A percentile compares a stretch with the other conserved stretches of the same genome.
These are phyloP conservation scores for Orchestes rusci DNA, from an alignment of 2,888 invertebrate species.

Conservation along the genomic window DNA sequence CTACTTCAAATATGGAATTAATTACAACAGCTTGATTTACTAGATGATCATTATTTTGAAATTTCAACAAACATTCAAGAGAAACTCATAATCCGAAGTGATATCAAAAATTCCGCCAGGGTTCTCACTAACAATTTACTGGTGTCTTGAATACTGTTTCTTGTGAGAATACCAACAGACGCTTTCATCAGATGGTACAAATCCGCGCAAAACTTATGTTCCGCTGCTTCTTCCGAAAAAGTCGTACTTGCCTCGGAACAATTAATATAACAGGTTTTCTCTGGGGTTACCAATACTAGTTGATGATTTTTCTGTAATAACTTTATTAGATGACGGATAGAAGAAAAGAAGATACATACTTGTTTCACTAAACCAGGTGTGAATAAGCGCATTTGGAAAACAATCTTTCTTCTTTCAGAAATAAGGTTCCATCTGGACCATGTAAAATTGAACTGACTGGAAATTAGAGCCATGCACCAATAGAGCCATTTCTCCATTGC, in stretches of 20 bases:
- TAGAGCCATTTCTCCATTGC: slow-evolving; percentile 69
- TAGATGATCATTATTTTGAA: too few relatives aligned
- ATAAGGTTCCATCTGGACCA: slow-evolving; percentile 64
- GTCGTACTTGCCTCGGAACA: slow-evolving; percentile 71
- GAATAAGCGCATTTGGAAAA: slow-evolving; percentile 62
- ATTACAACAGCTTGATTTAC: too few relatives aligned
- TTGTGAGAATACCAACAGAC: slow-evolving; percentile 55
- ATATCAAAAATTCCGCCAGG: slow-evolving; percentile 53
- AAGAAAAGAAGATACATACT: slow-evolving; percentile 34
- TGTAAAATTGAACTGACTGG: slow-evolving; percentile 67
- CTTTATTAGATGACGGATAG: not conserved
- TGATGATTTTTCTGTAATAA: slow-evolving; percentile 34
- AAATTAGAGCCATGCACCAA: slow-evolving; percentile 68
- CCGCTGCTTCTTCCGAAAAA: slow-evolving; percentile 47
- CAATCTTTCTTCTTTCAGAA: slow-evolving; percentile 54
- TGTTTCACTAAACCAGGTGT: slow-evolving; percentile 42
- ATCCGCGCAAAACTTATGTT: slow-evolving; percentile 60
- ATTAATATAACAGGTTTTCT: slow-evolving; percentile 59
- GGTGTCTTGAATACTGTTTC: slow-evolving; percentile 49
- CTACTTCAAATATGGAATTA: too few relatives aligned
- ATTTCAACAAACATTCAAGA: slow-evolving; percentile 47
- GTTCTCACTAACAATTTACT: slow-evolving; percentile 55
- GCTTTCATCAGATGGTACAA: slow-evolving; percentile 50
- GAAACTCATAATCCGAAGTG: slow-evolving; percentile 57
- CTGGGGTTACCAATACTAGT: slow-evolving; percentile 58